Evolutionary conservation across 2,797 vertebrate species (phyloP).

Genomic region (Novumbra hubbsi): DNA sequence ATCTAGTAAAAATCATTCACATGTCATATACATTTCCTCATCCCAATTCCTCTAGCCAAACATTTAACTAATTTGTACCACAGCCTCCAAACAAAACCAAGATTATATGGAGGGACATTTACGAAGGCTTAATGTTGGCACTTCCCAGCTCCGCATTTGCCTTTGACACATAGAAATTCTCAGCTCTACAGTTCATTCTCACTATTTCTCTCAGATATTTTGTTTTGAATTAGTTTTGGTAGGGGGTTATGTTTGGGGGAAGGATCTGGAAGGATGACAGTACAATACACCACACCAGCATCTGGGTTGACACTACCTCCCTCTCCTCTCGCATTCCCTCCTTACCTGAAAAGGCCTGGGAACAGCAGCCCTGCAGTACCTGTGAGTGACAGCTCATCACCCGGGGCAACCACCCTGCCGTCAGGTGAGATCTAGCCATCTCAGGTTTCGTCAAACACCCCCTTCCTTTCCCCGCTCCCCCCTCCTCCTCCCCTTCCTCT

Average conservation of each 20-base stretch:
- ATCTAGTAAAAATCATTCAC: neutral
- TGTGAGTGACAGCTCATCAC: constrained; percentile 65
- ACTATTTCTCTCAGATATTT: neutral
- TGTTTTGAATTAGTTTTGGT: neutral
- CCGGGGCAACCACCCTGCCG: constrained; percentile 59
- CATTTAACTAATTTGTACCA: neutral
- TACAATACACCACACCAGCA: neutral
- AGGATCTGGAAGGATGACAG: neutral
- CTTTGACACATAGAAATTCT: neutral
- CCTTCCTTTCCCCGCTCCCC: constrained; percentile 42
- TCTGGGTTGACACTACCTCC: neutral
- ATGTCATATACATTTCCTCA: neutral
- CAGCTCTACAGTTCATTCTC: neutral
- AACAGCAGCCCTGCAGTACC: constrained; percentile 49
- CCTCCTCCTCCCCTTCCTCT: constrained; percentile 30
- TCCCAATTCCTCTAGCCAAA: neutral
- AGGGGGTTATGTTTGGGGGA: neutral
- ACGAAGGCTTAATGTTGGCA: neutral
- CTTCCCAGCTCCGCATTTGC: neutral
- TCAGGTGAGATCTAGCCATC: constrained; percentile 58
- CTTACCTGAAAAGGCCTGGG: constrained; percentile 69
- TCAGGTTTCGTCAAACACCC: constrained; percentile 15
- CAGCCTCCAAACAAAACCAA: neutral
- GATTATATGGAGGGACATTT: too few relatives aligned
- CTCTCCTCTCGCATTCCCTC: constrained; percentile 33